Base-by-base conservation (phyloP, 1,140 invertebrate species). In the Hormaphis cornu region DNA sequence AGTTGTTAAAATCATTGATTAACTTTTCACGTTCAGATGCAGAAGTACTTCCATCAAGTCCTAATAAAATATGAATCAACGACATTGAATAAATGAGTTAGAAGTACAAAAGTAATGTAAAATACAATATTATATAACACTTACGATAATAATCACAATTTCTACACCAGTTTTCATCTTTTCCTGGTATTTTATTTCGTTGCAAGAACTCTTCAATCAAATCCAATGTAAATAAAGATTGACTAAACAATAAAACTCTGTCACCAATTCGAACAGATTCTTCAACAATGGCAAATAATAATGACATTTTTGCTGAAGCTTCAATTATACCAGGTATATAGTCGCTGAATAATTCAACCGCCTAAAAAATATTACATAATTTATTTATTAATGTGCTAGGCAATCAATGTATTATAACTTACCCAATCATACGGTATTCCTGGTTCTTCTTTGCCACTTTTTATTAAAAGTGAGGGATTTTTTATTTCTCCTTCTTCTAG, bases 1-100 rank as follows among this genome's bases (percentile, higher is more conserved):
- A 91, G 42, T 87, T 86, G 79, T 99, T 99, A 76, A 98, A 99
- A 77, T 95, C 90, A 77, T 97, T 95, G 69, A 99, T 98, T 16
- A 99, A 80, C 76, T 94, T 93, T 77, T 99, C 95, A 74, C 97
- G 81, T 77, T 99, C 97, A 53, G 90, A 81, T 1, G 91, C 93
- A 72, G 88, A 88, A 0, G 96, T 99, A 35, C 93, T 95, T 52
- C 97, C 97, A 81, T 99, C 97, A 37, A 99, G 79, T 71, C 88
- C 86, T 88, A 71, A 71, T 79, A 77, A 72, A n/a, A n/a, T n/a
- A n/a, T n/a, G n/a, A n/a, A n/a, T n/a, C n/a, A n/a, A n/a, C n/a
- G n/a, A n/a, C 18, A 30, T 48, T n/a, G 18, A 30, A 48, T 42
- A 10, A 53, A 20, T 70, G 18, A 1, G 28, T 48, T 56, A 24